Evolutionary conservation across 2,888 invertebrate species (phyloP).

Genomic region (Tinea semifulvella): DNA sequence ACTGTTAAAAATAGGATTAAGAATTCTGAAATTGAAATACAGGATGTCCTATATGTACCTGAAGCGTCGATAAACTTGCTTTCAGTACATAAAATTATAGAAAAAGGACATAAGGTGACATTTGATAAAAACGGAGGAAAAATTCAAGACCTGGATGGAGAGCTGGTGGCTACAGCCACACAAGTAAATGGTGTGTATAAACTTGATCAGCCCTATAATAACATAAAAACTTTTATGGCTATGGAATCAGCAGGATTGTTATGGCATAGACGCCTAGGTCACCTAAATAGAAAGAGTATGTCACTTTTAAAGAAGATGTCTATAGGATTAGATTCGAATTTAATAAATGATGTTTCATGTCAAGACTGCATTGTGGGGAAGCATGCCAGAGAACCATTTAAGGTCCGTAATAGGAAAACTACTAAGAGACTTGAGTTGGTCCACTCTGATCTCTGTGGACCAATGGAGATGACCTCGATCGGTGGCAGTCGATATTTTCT

Average conservation of each 20-base stretch:
- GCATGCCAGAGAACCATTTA: slow-evolving; percentile 11
- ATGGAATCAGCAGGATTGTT: slow-evolving; percentile 14
- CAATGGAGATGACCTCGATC: slow-evolving; percentile 12
- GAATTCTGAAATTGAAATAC: not conserved
- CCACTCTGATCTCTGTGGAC: slow-evolving; percentile 33
- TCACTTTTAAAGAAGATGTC: not conserved
- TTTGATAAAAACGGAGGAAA: slow-evolving; percentile 19
- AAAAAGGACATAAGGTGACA: slow-evolving; percentile 20
- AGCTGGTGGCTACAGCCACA: slow-evolving; percentile 19
- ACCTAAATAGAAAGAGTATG: slow-evolving; percentile 14
- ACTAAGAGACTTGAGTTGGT: slow-evolving; percentile 26
- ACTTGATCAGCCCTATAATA: slow-evolving; percentile 15
- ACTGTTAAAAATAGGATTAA: not conserved
- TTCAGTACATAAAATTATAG: slow-evolving; percentile 19
- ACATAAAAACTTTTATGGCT: slow-evolving; percentile 16
- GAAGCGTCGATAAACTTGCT: slow-evolving; percentile 19
- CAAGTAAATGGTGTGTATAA: slow-evolving; percentile 18
- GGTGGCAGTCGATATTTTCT: slow-evolving; percentile 23
- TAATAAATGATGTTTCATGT: not conserved
- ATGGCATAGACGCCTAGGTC: slow-evolving; percentile 22
- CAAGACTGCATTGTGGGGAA: slow-evolving; percentile 10
- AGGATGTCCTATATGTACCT: slow-evolving; percentile 19
- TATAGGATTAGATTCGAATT: not conserved
- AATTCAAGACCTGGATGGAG: slow-evolving; percentile 16
- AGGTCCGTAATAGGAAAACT: slow-evolving; percentile 14